Base-by-base conservation (phyloP, 2,888 invertebrate species). In the Omphaloscelis lunosa region DNA sequence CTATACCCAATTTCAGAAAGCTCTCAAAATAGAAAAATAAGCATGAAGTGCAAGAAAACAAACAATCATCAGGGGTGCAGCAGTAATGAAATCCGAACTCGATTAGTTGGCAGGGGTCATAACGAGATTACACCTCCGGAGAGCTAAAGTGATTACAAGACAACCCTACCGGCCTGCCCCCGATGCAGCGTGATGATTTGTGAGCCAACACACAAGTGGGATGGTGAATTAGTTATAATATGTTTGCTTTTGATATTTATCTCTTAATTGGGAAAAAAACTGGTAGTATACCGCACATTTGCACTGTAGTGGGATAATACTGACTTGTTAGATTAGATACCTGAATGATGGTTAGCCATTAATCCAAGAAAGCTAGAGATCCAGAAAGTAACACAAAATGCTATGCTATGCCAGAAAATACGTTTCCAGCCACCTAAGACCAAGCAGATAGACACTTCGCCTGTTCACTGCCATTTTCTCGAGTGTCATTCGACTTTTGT, bases 61-160 rank as follows among this genome's bases (percentile, higher is more conserved):
- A 88, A 85, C 79, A 88, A 84, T 83, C 81, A 78, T 74, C 70
- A 87, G 89, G 92, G 91, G 91, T 91, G 88, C 89, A 88, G 78
- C 85, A 82, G 86, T 93, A 94, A 95, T 95, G 94, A 94, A 94
- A 95, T 93, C 93, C 89, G 89, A 94, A 95, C 94, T 93, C 93
- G 93, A 95, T 95, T 95, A 94, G 90, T 83, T 75, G 80, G 88
- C 91, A 88, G 86, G 93, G 91, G 90, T 87, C 80, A 79, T 93
- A 93, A 94, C 90, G 82, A 90, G 93, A 93, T 93, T 93, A 93
- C 88, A 83, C 87, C 84, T 77, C 78, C 39, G 70, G 84, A 88
- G 90, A 87, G 81, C 87, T 92, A 92, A 91, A 93, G 91, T 93
- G 94, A 94, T 95, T 94, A 94, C 92, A 90, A 86, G 88, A 89